These are phyloP conservation scores for Prunella strophiata DNA, from an alignment of 2,797 vertebrate genomes.

Conservation along the genomic window DNA sequence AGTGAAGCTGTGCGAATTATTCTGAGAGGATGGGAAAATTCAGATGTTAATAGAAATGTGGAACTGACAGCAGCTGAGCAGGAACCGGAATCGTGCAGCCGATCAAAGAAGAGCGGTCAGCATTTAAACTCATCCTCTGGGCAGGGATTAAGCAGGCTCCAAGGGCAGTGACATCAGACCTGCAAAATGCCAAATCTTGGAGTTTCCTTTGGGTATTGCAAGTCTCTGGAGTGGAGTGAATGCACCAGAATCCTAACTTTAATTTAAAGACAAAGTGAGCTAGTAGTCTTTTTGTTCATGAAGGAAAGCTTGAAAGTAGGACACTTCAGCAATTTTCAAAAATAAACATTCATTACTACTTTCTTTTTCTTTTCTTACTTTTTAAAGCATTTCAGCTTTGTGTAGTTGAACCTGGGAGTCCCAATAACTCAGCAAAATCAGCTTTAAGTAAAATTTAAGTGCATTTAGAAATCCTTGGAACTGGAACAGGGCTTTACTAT, in stretches of 20 bases:
- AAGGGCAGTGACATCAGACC: constrained; percentile 10
- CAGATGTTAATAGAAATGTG: neutral
- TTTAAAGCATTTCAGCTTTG: neutral
- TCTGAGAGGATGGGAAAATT: neutral
- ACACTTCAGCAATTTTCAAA: neutral
- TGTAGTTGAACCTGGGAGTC: neutral
- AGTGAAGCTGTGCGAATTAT: neutral
- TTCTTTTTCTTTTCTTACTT: neutral
- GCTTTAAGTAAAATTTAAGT: neutral
- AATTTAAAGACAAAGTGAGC: neutral
- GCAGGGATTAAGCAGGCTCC: neutral
- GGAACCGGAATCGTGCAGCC: neutral
- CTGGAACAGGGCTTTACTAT: neutral
- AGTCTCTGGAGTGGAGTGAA: neutral
- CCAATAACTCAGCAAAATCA: neutral
- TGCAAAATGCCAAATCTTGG: neutral
- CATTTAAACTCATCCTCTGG: neutral
- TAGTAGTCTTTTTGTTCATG: neutral
- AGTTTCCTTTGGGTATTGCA: neutral
- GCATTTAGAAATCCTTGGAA: neutral
- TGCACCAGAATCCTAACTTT: neutral
- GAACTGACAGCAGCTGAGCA: neutral
- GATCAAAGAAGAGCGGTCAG: neutral
- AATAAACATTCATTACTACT: neutral
- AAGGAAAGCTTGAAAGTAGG: neutral